Base-by-base conservation (phyloP, 2,888 invertebrate genomes). In the Schrankia costaestrigalis region DNA sequence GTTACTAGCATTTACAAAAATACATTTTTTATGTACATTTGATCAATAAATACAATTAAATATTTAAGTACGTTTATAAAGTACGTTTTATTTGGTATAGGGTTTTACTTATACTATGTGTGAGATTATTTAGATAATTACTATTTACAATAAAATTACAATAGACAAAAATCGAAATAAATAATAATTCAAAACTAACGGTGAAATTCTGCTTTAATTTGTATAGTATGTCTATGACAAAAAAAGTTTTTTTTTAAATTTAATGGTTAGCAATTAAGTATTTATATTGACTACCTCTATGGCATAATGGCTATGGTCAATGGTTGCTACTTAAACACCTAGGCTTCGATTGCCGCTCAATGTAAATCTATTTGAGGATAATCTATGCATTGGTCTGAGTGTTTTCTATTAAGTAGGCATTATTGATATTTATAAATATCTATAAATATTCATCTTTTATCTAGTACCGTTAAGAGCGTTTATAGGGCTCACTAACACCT, bases 1-100 rank as follows among this genome's bases (percentile, higher is more conserved):
- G 49, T 56, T 62, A 63, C 54, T 52, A 3, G 37, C 49, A 51
- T 53, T 56, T 47, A 58, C 51, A 72, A 74, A 75, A 72, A 75
- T 71, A 70, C 25, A 41, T 33, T 43, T 18, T 37, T 40, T 46
- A 54, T 52, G 28, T 60, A 60, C 58, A 63, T 28, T 45, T 51
- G 21, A 24, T 34, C 19, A 6, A 18, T 31, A 35, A 14, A 23
- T 23, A 22, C 26, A 17, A 15, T 8, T 10, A 35, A 9, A 17
- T 23, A 8, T 37, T 53, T 53, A 54, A 54, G 53, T 54, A 54
- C 53, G 41, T 25, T 30, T 26, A 30, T 35, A 28, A 26, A 15
- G 31, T 28, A 34, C 11, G 11, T 35, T 35, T 35, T n/a, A n/a
- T n/a, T 35, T 35, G 30, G 31, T 35, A 26, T 17, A 11, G 1